phyloP scores from a whole-genome alignment of 2,113 vertebrate genomes.

The Colistium nudipinnis region DNA sequence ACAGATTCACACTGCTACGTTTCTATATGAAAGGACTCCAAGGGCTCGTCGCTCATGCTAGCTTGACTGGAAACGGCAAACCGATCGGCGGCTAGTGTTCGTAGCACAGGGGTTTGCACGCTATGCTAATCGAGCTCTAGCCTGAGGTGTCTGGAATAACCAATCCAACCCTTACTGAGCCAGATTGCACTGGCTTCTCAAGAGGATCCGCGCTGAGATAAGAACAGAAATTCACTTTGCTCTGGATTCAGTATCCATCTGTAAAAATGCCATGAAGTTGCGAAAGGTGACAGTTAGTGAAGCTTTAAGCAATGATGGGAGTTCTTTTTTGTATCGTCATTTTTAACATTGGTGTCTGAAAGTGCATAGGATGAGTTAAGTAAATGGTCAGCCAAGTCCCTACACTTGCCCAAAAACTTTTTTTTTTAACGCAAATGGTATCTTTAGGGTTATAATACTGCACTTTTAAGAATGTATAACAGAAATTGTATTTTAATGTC shows the following conservation, averaged over 20 bases:
- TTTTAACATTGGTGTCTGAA: background rate
- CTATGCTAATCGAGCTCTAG: conserved; percentile 31
- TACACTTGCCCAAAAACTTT: background rate
- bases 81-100: conserved; percentile 47
- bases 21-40: conserved; percentile 57
- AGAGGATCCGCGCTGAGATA: background rate
- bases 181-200: conserved; percentile 15
- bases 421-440: too few relatives aligned
- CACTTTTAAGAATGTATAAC: background rate
- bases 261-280: background rate
- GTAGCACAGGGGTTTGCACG: conserved; percentile 12
- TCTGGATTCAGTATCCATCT: background rate
- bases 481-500: too few relatives aligned
- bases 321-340: background rate
- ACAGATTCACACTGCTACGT: conserved; percentile 61
- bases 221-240: background rate
- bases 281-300: background rate
- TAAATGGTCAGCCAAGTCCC: background rate
- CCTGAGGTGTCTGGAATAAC: conserved; percentile 35
- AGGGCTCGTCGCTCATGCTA: conserved; percentile 55
- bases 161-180: conserved; percentile 7
- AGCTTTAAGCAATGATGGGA: background rate
- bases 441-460: background rate
- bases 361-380: background rate
- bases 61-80: conserved; percentile 38